A percentile compares a stretch with the other conserved stretches of the same genome.
phyloP scores from a whole-genome alignment of 2,113 vertebrate genomes.

The Megaceryle maxima region DNA sequence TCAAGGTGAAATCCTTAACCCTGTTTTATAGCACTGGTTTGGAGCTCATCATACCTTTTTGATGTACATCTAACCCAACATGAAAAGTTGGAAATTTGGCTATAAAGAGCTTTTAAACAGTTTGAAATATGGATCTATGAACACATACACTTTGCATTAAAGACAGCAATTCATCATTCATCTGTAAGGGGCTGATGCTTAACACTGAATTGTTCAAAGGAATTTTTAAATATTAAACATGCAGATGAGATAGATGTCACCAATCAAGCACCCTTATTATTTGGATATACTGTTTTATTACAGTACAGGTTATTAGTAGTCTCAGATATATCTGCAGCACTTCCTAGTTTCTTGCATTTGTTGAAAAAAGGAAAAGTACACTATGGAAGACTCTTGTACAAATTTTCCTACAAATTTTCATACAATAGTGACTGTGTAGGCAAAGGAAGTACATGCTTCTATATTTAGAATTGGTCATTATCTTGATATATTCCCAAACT shows the following conservation, averaged over 20 bases:
- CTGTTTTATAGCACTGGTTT: neutral
- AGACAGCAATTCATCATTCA: neutral
- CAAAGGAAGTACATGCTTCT: neutral
- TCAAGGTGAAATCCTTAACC: neutral
- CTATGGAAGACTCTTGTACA: neutral
- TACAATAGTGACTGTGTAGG: neutral
- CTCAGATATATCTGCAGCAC: neutral
- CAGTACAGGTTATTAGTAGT: neutral
- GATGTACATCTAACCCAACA: neutral
- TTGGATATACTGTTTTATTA: neutral
- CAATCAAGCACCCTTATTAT: neutral
- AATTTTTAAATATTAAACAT: neutral
- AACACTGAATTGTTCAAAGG: neutral
- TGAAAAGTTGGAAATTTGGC: neutral
- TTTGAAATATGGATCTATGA: neutral
- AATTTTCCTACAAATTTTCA: no score
- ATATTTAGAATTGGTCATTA: neutral
- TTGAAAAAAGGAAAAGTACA: neutral
- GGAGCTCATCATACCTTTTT: neutral
- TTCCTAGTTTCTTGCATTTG: neutral
- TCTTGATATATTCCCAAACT: neutral
- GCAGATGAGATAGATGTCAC: neutral
- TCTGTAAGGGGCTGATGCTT: neutral
- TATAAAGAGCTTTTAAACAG: neutral
- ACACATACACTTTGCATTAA: neutral